Conservation (phyloP, 2,797 vertebrate genomes). For the Myioborus miniatus region DNA sequence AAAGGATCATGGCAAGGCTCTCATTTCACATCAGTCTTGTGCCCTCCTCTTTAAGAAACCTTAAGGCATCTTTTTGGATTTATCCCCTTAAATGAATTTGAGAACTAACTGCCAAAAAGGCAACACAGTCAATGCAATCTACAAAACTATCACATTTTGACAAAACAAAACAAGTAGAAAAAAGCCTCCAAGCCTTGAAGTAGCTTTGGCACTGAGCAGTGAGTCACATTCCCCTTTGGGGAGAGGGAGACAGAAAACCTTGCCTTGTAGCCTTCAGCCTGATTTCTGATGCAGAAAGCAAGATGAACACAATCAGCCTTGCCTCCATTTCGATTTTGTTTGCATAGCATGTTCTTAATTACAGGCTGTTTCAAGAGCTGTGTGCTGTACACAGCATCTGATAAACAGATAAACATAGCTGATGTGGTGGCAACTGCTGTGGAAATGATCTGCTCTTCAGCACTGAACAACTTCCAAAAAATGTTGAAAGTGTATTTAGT, state of each 20-base stretch:
- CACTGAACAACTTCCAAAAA: background rate
- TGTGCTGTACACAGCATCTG: constrained; percentile 43
- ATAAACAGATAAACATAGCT: constrained; percentile 69
- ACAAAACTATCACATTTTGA: background rate
- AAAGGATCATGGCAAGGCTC: background rate
- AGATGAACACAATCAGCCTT: constrained; percentile 53
- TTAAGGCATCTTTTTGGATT: background rate
- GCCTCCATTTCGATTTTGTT: constrained; percentile 55
- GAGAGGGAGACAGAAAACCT: background rate
- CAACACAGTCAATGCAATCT: background rate
- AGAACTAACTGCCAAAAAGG: background rate
- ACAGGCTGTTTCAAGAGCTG: constrained; percentile 63
- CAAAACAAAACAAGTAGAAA: background rate
- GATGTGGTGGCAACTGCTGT: background rate
- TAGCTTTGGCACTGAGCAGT: background rate
- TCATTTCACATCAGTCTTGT: background rate
- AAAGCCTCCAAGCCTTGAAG: background rate
- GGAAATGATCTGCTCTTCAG: constrained; percentile 21
- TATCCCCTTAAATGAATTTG: background rate
- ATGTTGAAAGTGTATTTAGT: background rate
- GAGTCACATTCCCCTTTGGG: constrained; percentile 38
- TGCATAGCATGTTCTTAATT: constrained; percentile 71
- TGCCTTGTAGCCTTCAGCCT: background rate
- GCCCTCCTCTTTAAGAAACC: background rate
- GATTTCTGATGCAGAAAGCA: constrained; percentile 44